A percentile compares a stretch with the other conserved stretches of the same genome.
Evolutionary conservation across 2,888 invertebrate genomes (phyloP).

Genomic region (Metellina segmentata): DNA sequence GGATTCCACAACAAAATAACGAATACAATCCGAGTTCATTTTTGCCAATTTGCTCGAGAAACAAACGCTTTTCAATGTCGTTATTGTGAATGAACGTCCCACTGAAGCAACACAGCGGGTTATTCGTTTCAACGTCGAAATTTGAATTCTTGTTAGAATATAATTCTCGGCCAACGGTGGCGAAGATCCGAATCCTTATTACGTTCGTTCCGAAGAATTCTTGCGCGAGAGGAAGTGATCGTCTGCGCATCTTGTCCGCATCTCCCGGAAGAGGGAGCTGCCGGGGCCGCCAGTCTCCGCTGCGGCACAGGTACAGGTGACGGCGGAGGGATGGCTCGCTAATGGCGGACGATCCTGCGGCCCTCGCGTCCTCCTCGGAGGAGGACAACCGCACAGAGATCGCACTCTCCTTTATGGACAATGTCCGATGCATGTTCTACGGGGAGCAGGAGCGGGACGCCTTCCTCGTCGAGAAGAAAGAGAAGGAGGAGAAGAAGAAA

Average conservation of each 20-base stretch:
- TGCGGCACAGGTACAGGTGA: not conserved
- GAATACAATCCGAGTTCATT: too few species aligned
- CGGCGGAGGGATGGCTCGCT: not conserved
- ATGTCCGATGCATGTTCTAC: slow-evolving; percentile 73
- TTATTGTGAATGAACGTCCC: too few species aligned
- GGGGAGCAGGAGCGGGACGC: slow-evolving; percentile 71
- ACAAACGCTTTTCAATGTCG: too few species aligned
- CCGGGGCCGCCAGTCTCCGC: not conserved
- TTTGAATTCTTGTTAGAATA: too few species aligned
- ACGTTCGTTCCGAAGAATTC: too few species aligned
- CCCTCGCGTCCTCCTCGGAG: slow-evolving; percentile 19
- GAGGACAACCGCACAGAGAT: slow-evolving; percentile 37
- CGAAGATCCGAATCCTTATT: too few species aligned
- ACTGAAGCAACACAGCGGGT: too few species aligned
- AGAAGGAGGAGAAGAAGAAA: slow-evolving; percentile 75
- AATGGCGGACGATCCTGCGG: slow-evolving; percentile 3
- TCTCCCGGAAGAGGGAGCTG: slow-evolving; percentile 53
- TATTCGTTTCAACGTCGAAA: too few species aligned
- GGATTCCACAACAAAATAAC: too few species aligned
- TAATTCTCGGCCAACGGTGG: too few species aligned
- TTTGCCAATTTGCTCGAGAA: too few species aligned
- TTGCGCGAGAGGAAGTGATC: not conserved
- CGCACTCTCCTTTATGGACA: slow-evolving; percentile 70
- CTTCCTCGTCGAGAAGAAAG: slow-evolving; percentile 73
- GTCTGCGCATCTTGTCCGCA: not conserved